Evolutionary conservation across 2,888 invertebrate genomes (phyloP).

Genomic region (Epirrhoe alternata): DNA sequence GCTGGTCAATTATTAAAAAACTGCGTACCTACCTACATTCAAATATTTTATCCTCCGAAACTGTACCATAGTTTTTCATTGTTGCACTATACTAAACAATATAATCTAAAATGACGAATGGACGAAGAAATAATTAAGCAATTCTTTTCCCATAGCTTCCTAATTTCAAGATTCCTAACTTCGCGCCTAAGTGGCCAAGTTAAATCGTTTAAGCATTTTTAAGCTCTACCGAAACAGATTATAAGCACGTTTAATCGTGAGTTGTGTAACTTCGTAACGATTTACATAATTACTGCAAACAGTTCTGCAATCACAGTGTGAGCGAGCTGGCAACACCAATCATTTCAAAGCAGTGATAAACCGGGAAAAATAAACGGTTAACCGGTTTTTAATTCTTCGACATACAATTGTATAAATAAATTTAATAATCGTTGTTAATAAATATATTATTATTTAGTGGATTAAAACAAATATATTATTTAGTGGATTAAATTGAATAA

Average conservation of each 20-base stretch:
- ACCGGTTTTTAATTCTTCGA: neutral
- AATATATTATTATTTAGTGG: too few species aligned
- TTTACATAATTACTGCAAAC: constrained; percentile 59
- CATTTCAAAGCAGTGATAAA: neutral
- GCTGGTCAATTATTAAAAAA: neutral
- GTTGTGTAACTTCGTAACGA: constrained; percentile 52
- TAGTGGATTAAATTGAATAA: too few species aligned
- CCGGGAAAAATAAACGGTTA: neutral
- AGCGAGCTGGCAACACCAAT: constrained; percentile 14
- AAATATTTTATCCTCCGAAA: too few species aligned
- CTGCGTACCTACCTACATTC: neutral
- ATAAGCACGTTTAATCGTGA: constrained; percentile 62
- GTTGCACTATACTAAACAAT: neutral
- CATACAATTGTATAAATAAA: too few species aligned
- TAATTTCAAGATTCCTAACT: constrained; percentile 31
- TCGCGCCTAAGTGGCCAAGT: constrained; percentile 40
- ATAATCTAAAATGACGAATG: neutral
- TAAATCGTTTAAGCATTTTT: constrained; percentile 43
- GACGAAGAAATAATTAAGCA: neutral
- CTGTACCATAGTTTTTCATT: too few species aligned
- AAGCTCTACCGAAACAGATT: constrained; percentile 51
- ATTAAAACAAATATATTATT: too few species aligned
- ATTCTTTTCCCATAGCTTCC: constrained; percentile 5
- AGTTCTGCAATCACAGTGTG: constrained; percentile 42
- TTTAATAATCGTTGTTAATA: too few species aligned